Evolutionary conservation across 2,113 vertebrate genomes (phyloP).

Genomic region (Arothron firmamentum): DNA sequence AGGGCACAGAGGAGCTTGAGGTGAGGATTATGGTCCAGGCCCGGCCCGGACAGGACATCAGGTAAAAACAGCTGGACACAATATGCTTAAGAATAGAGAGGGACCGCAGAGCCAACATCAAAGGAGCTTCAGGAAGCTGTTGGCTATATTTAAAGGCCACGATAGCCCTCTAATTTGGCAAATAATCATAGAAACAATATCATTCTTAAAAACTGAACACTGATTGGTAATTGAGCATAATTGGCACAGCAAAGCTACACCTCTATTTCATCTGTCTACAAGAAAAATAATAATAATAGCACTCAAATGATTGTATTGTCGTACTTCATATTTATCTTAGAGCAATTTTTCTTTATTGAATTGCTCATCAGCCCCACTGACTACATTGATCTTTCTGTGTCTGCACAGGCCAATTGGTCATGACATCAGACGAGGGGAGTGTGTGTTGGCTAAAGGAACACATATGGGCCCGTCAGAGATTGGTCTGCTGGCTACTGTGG

Average conservation of each 20-base stretch:
- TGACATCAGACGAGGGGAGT: slow-evolving; percentile 98
- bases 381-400: not conserved
- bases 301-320: no score
- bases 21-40: slow-evolving; percentile 97
- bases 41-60: slow-evolving; percentile 96
- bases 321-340: no score
- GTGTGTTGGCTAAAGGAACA: slow-evolving; percentile 94
- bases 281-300: no score
- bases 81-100: not conserved
- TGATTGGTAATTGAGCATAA: no score
- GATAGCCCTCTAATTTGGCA: no score
- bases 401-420: slow-evolving; percentile 91
- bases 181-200: no score
- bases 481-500: slow-evolving; percentile 94
- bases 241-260: no score
- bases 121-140: not conserved
- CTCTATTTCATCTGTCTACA: no score
- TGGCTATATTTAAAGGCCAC: not conserved
- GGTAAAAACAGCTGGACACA: slow-evolving; percentile 62
- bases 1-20: slow-evolving; percentile 98
- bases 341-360: no score
- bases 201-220: no score
- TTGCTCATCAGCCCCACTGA: no score
- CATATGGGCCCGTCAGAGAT: slow-evolving; percentile 99
- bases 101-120: no score